phyloP scores from a whole-genome alignment of 92 coral and sea anemone genomes.

The Parazoanthus atlanticus region DNA sequence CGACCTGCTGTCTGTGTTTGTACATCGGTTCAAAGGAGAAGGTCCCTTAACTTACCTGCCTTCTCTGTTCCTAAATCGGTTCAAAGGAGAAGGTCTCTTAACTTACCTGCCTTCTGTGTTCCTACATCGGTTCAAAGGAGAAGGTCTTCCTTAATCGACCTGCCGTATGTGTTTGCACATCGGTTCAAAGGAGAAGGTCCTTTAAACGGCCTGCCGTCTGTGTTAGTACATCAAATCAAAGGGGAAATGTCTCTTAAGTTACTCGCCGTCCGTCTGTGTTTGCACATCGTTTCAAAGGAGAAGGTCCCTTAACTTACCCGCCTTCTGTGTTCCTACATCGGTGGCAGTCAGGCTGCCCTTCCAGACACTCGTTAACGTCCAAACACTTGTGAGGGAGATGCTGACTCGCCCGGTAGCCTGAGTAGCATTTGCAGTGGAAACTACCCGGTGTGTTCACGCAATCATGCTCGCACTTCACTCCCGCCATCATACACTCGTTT shows the following conservation, averaged over 20 bases:
- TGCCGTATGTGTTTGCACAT: conserved; percentile 46
- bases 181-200: not conserved
- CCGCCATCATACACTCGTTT: conserved; percentile 95
- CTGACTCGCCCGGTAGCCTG: conserved; percentile 74
- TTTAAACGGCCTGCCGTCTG: too few relatives aligned
- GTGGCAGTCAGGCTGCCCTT: conserved; percentile 93
- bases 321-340: conserved; percentile 56
- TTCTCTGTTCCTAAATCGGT: too few relatives aligned
- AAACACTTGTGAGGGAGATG: conserved; percentile 76
- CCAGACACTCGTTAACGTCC: conserved; percentile 86
- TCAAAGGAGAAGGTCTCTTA: too few relatives aligned
- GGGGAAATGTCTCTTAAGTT: not conserved
- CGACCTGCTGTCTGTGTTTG: conserved; percentile 70
- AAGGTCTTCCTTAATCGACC: conserved; percentile 51
- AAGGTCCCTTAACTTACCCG: conserved; percentile 61
- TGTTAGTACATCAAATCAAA: too few relatives aligned
- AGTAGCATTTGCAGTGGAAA: conserved; percentile 82
- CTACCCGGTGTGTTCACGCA: conserved; percentile 93
- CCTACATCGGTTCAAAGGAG: not conserved
- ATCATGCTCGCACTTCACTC: conserved; percentile 82
- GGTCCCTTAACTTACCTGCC: not conserved
- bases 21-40: not conserved
- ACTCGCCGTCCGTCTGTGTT: conserved; percentile 14
- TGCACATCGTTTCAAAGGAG: not conserved
- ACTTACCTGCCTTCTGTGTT: conserved; percentile 19